Base-by-base conservation (phyloP, 2,113 vertebrate genomes). In the Dolichotis patagonum region DNA sequence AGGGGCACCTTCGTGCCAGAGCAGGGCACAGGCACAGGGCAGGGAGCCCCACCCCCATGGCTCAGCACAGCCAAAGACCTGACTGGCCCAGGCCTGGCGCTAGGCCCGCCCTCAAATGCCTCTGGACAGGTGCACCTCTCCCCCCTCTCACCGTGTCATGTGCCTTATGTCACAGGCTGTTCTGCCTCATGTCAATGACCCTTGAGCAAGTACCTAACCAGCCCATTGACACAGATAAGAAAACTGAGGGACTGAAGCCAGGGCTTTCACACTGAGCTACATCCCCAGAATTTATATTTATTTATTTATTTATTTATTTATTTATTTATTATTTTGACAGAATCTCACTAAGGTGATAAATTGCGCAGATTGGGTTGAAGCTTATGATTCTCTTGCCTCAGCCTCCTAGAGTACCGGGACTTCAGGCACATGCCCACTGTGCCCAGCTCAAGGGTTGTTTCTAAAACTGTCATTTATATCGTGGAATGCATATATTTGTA, bases 71-170 rank as follows among this genome's bases (percentile, higher is more conserved):
- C 88, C 17, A 20, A 56, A 30, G 16, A 22, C 43, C 54, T 54
- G 17, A 2, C 12, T 0, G 12, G 41, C 67, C n/a, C 24, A 26
- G 28, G 24, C 62, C 88, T 13, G 43, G n/a, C 22, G 78, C 46
- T 58, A 1, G n/a, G 77, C 75, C 54, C 43, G 71, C 52, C 32
- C 17, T 1, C n/a, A 17, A 20, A 83, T 38, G 26, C 56, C 82
- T 73, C 13, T 26, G 4, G 49, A 38, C 62, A 75, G 73, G 41
- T 22, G n/a, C 14, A 22, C 20, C 65, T 62, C 75, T 14, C 7
- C 13, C 17, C 49, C 49, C 7, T 2, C 17, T 6, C 58, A 22
- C 49, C 0, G 0, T 2, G 54, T 63, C 46, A n/a, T 1, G 1
- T 24, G 35, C 32, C 91, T 75, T 30, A 10, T 0, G 2, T 52